These are phyloP conservation scores for Ceratotherium simum DNA, from an alignment of 2,113 vertebrate genomes.

Conservation along the genomic window DNA sequence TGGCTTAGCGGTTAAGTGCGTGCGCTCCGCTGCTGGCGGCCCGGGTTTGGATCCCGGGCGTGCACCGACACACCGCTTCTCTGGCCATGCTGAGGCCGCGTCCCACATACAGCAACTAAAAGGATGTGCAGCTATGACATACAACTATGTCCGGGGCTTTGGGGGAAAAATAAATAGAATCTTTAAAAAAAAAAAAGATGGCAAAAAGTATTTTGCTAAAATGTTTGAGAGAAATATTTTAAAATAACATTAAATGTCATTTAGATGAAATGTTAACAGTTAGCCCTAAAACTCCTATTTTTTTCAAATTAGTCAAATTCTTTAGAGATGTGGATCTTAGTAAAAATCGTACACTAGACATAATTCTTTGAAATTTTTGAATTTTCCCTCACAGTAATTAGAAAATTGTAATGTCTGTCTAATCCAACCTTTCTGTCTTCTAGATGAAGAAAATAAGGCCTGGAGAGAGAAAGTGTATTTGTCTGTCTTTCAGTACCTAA, in stretches of 20 bases:
- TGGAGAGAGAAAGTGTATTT: background rate
- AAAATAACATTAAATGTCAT: background rate
- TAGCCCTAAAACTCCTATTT: background rate
- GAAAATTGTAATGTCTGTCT: background rate
- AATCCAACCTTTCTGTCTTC: background rate
- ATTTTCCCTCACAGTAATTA: background rate
- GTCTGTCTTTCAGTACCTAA: background rate
- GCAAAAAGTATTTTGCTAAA: background rate
- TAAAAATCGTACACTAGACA: background rate
- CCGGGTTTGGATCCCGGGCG: too few species aligned
- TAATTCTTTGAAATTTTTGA: background rate
- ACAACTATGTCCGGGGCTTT: too few species aligned
- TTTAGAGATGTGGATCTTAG: background rate
- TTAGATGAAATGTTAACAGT: constrained; percentile 3
- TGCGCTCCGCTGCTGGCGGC: too few species aligned
- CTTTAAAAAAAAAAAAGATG: too few species aligned
- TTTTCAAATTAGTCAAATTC: constrained; percentile 22
- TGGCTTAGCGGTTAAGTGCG: too few species aligned
- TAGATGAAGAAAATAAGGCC: background rate
- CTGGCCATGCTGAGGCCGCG: too few species aligned
- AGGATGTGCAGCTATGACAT: too few species aligned
- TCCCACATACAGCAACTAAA: too few species aligned
- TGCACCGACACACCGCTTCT: too few species aligned
- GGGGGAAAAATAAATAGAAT: too few species aligned
- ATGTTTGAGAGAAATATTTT: constrained; percentile 47